phyloP scores from a whole-genome alignment of 2,797 vertebrate genomes.

The Mormyrops boulengeri region DNA sequence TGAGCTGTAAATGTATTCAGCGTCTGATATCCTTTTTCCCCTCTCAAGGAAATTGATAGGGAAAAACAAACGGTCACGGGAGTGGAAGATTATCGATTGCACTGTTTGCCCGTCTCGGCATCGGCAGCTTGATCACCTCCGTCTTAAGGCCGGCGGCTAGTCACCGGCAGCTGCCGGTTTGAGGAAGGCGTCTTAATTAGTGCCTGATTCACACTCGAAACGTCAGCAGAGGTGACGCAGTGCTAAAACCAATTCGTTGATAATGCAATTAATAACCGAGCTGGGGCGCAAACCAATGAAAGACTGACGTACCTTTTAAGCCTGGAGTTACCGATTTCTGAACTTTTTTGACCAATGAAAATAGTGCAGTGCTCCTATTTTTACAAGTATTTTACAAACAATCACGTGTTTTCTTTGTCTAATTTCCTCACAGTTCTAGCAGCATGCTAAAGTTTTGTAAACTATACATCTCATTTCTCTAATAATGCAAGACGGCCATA shows the following conservation, averaged over 20 bases:
- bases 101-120: conserved; percentile 24
- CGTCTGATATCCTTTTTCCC: conserved; percentile 65
- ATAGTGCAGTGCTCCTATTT: neutral
- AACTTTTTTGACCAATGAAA: neutral
- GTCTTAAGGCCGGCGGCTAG: neutral
- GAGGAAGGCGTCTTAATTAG: neutral
- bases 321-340: neutral
- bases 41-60: conserved; percentile 61
- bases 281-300: neutral
- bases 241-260: neutral
- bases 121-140: conserved; percentile 32
- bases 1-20: conserved; percentile 69
- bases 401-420: neutral
- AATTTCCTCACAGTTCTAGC: neutral
- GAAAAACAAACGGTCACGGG: neutral
- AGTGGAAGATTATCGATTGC: neutral
- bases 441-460: neutral
- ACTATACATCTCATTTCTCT: neutral
- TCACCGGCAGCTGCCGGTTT: neutral
- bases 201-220: neutral
- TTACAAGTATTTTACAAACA: neutral
- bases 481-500: neutral
- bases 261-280: neutral
- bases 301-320: neutral
- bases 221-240: neutral